A percentile compares a stretch with the other conserved stretches of the same genome.
phyloP scores from a whole-genome alignment of 2,888 invertebrate species.

The Argyra leucocephala region DNA sequence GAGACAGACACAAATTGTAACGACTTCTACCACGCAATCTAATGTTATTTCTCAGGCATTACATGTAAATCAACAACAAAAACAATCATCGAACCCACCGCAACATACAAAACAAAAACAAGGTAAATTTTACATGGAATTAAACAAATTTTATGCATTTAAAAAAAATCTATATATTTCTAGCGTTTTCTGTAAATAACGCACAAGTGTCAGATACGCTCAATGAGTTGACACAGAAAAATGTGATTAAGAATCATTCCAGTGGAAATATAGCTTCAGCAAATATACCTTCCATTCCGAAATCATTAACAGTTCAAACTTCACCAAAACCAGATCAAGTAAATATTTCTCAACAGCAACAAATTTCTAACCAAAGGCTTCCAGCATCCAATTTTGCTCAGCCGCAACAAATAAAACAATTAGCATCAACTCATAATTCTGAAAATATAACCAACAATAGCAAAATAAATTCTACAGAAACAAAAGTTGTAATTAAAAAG shows the following conservation, averaged over 20 bases:
- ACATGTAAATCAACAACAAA: conserved; percentile 15
- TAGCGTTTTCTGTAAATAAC: background rate
- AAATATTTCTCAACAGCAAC: conserved; percentile 7
- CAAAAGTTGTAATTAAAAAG: background rate
- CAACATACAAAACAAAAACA: conserved; percentile 22
- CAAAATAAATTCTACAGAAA: background rate
- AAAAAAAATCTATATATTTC: background rate
- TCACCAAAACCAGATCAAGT: background rate
- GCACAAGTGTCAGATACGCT: background rate
- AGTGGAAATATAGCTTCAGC: background rate
- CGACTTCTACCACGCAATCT: conserved; percentile 13
- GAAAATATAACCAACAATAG: background rate
- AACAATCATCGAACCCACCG: conserved; percentile 10
- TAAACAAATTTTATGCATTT: too few relatives aligned
- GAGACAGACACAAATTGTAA: conserved; percentile 16
- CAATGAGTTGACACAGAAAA: background rate
- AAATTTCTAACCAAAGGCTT: background rate
- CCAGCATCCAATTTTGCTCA: conserved; percentile 9
- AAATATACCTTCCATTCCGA: background rate
- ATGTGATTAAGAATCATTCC: background rate
- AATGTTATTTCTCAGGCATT: conserved; percentile 22
- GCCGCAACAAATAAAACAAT: conserved; percentile 8
- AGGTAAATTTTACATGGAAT: background rate
- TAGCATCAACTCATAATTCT: background rate
- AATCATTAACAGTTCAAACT: background rate